Conservation (phyloP, 2,888 invertebrate genomes). For the Malachius bipustulatus region DNA sequence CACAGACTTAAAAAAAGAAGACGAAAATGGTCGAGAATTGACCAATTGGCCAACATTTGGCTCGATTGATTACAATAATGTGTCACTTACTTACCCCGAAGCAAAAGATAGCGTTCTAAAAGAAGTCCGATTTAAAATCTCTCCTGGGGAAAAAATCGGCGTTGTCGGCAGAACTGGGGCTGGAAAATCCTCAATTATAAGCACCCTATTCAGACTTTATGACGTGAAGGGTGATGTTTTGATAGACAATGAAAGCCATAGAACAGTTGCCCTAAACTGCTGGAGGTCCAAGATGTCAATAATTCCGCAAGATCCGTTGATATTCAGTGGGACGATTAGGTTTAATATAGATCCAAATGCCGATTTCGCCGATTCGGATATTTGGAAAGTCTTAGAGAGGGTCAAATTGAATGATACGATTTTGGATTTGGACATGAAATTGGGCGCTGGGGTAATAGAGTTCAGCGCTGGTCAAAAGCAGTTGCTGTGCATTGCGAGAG, state of each 20-base stretch:
- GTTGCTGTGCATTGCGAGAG: conserved; percentile 55
- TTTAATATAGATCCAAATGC: conserved; percentile 80
- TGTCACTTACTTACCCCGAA: conserved; percentile 59
- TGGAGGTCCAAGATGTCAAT: conserved; percentile 64
- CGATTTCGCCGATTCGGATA: conserved; percentile 56
- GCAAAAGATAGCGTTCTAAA: conserved; percentile 60
- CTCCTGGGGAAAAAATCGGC: conserved; percentile 58
- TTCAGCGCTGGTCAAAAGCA: conserved; percentile 44
- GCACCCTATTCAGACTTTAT: conserved; percentile 67
- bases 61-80: conserved; percentile 50
- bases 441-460: conserved; percentile 50
- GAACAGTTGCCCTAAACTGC: conserved; percentile 53
- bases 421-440: conserved; percentile 47
- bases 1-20: conserved; percentile 36
- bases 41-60: conserved; percentile 63
- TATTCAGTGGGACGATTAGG: conserved; percentile 73
- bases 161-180: conserved; percentile 75
- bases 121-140: conserved; percentile 51
- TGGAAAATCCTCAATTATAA: conserved; percentile 64
- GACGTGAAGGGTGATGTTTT: conserved; percentile 60
- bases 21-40: conserved; percentile 36
- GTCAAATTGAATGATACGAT: conserved; percentile 60
- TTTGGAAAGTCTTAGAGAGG: conserved; percentile 75
- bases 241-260: conserved; percentile 65
- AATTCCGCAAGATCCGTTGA: conserved; percentile 72